These are phyloP conservation scores for Ondatra zibethicus DNA, from an alignment of 2,113 vertebrate genomes.

Conservation along the genomic window DNA sequence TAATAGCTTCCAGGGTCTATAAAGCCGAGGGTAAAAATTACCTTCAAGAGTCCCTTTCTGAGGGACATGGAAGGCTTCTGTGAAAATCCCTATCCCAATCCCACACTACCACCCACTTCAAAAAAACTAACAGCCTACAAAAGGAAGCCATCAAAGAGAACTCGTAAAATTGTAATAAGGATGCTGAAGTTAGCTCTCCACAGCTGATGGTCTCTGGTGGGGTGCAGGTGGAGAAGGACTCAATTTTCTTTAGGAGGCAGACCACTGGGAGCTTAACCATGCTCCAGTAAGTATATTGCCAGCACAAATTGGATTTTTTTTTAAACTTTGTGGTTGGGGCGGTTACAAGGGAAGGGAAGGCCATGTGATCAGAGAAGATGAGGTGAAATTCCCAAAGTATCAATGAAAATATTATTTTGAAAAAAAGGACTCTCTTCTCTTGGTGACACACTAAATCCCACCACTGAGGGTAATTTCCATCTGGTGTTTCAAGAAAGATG, in stretches of 20 bases:
- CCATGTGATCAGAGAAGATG: neutral
- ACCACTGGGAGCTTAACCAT: neutral
- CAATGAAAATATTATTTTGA: neutral
- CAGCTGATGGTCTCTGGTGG: neutral
- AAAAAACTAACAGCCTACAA: neutral
- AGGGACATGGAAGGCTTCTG: neutral
- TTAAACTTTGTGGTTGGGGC: neutral
- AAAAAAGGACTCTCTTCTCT: neutral
- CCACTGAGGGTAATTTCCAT: neutral
- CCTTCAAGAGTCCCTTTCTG: neutral
- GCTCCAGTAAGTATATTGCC: neutral
- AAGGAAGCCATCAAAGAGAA: neutral
- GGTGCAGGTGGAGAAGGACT: neutral
- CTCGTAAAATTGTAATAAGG: neutral
- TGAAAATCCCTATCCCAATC: neutral
- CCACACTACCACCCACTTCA: neutral
- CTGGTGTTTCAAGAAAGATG: neutral
- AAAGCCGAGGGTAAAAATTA: constrained; percentile 53
- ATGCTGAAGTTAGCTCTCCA: neutral
- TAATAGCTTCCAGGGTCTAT: constrained; percentile 58
- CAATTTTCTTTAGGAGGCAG: neutral
- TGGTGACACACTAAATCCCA: constrained; percentile 21
- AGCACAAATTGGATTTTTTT: neutral
- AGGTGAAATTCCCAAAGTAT: neutral
- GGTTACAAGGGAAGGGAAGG: neutral